Conservation (phyloP, 92 coral and sea anemone genomes). For the Parazoanthus atlanticus region DNA sequence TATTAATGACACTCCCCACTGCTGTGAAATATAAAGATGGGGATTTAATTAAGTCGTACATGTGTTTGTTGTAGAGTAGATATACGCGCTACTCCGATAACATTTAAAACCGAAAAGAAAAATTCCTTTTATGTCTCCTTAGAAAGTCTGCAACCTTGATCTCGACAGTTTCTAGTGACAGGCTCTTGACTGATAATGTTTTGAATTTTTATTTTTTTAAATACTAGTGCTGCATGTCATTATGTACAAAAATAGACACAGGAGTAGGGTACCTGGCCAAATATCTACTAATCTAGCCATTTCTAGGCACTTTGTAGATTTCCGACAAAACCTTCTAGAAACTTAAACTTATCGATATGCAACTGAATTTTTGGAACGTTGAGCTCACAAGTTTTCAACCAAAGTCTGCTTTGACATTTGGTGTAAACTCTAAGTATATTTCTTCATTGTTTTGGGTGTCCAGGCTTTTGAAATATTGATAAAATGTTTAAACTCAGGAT, state of each 20-base stretch:
- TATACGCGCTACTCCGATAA: background rate
- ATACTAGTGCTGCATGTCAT: background rate
- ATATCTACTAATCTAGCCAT: background rate
- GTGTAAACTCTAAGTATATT: background rate
- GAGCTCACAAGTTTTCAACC: background rate
- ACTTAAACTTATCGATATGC: background rate
- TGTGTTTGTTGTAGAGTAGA: background rate
- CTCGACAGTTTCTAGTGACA: background rate
- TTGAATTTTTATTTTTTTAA: background rate
- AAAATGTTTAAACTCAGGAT: constrained; percentile 19
- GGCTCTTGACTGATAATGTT: background rate
- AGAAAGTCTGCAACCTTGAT: background rate
- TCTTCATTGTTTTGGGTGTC: background rate
- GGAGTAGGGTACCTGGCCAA: background rate
- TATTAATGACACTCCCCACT: background rate
- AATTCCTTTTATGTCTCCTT: background rate
- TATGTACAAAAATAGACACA: background rate
- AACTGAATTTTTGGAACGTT: background rate
- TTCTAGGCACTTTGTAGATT: background rate
- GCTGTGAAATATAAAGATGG: background rate
- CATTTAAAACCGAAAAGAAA: background rate
- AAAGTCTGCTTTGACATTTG: background rate
- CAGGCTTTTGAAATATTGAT: background rate
- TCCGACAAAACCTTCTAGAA: background rate
- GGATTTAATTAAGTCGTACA: background rate